Conservation (phyloP, 2,888 invertebrate species). For the Dione vanillae region DNA sequence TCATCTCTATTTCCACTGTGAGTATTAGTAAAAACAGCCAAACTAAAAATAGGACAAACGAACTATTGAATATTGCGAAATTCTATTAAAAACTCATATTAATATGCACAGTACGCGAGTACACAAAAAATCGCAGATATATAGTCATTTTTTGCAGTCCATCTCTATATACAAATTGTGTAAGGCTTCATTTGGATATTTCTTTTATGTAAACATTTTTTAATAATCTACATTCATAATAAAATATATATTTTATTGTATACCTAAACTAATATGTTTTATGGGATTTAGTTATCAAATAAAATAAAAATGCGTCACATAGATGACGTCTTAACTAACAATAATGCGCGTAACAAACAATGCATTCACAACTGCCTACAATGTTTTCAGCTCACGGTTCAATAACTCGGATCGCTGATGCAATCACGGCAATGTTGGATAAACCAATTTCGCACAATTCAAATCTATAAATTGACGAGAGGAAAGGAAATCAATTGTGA, state of each 20-base stretch:
- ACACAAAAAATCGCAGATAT: slow-evolving; percentile 24
- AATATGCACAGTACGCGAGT: slow-evolving; percentile 15
- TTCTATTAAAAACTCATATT: slow-evolving; percentile 26
- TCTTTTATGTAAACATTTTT: neutral
- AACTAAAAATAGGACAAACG: slow-evolving; percentile 12
- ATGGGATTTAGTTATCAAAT: neutral
- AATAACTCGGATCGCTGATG: slow-evolving; percentile 63
- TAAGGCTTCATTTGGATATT: slow-evolving; percentile 9
- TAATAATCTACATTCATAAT: too few relatives aligned
- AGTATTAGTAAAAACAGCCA: neutral
- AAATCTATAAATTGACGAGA: slow-evolving; percentile 61
- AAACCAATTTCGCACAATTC: slow-evolving; percentile 66
- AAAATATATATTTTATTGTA: too few relatives aligned
- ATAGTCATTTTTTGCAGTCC: slow-evolving; percentile 21
- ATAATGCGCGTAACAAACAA: slow-evolving; percentile 38
- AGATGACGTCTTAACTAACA: slow-evolving; percentile 32
- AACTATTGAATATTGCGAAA: slow-evolving; percentile 23
- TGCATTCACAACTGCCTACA: slow-evolving; percentile 48
- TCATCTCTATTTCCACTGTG: neutral
- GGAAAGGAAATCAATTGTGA: slow-evolving; percentile 57
- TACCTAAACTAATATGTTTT: too few relatives aligned
- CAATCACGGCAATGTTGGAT: slow-evolving; percentile 65
- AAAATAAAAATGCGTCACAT: slow-evolving; percentile 20
- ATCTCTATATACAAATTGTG: slow-evolving; percentile 17
- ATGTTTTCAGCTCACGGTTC: slow-evolving; percentile 62